Percentiles rank a stretch among this genome's conserved stretches.
phyloP scores from a whole-genome alignment of 2,113 vertebrate species.

The Callospermophilus lateralis region DNA sequence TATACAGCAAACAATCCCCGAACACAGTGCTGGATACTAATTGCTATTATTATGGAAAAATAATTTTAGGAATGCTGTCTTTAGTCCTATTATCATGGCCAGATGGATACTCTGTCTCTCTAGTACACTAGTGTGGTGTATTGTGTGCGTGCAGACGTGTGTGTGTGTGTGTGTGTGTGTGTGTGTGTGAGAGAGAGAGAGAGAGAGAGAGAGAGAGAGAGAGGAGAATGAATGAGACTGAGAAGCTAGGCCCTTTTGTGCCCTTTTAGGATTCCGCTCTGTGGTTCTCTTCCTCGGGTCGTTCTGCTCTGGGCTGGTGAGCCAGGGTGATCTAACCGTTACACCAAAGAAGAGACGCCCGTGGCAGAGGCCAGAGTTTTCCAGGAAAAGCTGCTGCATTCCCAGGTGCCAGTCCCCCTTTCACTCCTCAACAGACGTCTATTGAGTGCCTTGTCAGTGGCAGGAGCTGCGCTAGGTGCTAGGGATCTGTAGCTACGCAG shows the following conservation, averaged over 20 bases:
- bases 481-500: not conserved
- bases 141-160: too few species aligned
- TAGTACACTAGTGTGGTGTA: not conserved
- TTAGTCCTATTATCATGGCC: accelerated
- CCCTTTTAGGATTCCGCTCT: not conserved
- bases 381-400: not conserved
- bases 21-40: not conserved
- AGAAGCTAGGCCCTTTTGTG: not conserved
- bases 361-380: not conserved
- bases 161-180: too few species aligned
- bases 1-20: too few species aligned
- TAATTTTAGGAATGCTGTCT: not conserved
- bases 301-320: not conserved
- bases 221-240: not conserved
- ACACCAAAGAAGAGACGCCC: not conserved
- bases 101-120: not conserved
- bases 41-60: not conserved
- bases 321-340: not conserved
- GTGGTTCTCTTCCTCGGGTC: not conserved
- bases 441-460: accelerated
- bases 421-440: not conserved
- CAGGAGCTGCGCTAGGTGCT: not conserved
- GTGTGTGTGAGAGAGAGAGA: too few species aligned
- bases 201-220: not conserved
- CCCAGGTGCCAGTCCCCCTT: not conserved